Evolutionary conservation across 2,888 invertebrate genomes (phyloP), one percentile per base, ranked within the genome.

Genomic region (Drosophila greeni): DNA sequence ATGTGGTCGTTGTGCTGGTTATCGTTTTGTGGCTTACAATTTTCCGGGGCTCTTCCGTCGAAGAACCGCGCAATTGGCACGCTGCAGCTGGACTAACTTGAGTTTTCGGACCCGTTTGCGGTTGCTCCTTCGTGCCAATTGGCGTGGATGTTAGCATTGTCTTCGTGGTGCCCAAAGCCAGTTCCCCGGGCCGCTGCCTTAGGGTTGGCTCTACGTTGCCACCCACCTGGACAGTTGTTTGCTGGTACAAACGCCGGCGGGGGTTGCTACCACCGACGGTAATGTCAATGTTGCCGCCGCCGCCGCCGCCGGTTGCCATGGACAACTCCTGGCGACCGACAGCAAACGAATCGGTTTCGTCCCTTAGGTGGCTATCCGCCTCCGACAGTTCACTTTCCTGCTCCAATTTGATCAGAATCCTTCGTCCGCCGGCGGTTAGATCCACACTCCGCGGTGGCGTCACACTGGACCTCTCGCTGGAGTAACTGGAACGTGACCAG

Each of bases 11-110:
- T 49, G 70, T 52, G 39, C 51, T 58, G 49, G 75, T 73, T 68
- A 79, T 81, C 67, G 74, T 84, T 75, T 79, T 76, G 74, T 79
- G 84, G 74, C 76, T 84, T 65, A 84, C 84, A 86, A 86, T 82
- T 85, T 80, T 70, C 61, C 85, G 77, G 49, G 84, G 75, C 74
- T 87, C 86, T 86, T 85, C 82, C 76, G 83, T 47, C 37, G 79
- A 77, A 85, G 86, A 86, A 86, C 86, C 86, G 75, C 78, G 78
- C 86, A 84, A 75, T 85, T 86, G 86, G 85, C 85, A 78, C 82
- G 86, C 79, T 85, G 76, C 84, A 74, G 74, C 75, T 77, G 79
- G 76, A 86, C 86, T 86, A 53, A 77, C 70, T 68, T 67, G 76
- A 70, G 70, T 73, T 73, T 43, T 58, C 33, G 58, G 56, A 57